Evolutionary conservation across 2,113 vertebrate species (phyloP).

Genomic region (Corythornis vintsioides): DNA sequence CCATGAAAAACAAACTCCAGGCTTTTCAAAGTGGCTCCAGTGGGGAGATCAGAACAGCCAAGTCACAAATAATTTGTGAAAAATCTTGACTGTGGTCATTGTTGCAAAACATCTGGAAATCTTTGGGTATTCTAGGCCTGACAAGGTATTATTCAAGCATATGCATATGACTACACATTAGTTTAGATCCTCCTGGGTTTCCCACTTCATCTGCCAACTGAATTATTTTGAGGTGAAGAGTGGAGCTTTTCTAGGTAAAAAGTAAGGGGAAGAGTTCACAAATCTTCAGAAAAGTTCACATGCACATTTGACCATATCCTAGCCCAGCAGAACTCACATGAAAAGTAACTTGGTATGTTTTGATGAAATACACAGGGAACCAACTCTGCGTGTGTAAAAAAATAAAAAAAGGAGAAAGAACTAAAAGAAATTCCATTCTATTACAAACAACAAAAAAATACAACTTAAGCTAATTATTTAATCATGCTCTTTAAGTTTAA

Average conservation of each 20-base stretch:
- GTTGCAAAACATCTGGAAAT: neutral
- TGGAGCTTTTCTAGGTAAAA: neutral
- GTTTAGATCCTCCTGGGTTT: neutral
- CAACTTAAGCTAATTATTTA: neutral
- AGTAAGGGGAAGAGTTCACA: neutral
- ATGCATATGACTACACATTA: neutral
- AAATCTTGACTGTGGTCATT: neutral
- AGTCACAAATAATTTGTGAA: neutral
- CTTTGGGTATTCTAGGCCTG: neutral
- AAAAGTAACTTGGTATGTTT: neutral
- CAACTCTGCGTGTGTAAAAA: neutral
- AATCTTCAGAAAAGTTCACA: neutral
- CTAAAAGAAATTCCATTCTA: neutral
- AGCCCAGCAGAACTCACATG: neutral
- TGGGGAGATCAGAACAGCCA: neutral
- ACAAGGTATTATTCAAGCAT: neutral
- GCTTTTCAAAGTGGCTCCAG: neutral
- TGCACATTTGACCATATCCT: neutral
- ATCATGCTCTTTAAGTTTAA: neutral
- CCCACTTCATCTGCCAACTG: neutral
- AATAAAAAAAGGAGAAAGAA: neutral
- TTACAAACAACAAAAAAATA: neutral
- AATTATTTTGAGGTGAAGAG: neutral
- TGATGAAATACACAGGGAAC: neutral
- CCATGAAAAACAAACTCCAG: neutral